phyloP scores from a whole-genome alignment of 2,888 invertebrate species.

The Silvanus unidentatus region DNA sequence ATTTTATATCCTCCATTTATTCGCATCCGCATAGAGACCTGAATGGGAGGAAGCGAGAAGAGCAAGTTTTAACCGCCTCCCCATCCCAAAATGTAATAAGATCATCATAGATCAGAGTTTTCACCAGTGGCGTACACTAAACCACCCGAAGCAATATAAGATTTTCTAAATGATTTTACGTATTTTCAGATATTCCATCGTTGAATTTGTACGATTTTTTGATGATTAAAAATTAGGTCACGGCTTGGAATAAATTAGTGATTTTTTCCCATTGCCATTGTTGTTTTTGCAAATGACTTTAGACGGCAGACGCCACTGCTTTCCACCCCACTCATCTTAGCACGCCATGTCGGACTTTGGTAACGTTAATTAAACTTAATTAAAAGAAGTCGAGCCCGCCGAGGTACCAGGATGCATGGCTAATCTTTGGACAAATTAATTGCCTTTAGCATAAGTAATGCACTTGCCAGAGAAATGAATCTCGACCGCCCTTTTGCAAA shows the following conservation, averaged over 20 bases:
- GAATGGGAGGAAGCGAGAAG: too few species aligned
- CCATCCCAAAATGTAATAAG: conserved; percentile 27
- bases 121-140: too few species aligned
- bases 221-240: too few species aligned
- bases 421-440: conserved; percentile 50
- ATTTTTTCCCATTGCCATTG: too few species aligned
- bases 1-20: conserved; percentile 37
- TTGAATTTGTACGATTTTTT: too few species aligned
- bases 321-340: conserved; percentile 22
- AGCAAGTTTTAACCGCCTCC: conserved; percentile 17
- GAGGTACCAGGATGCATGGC: conserved; percentile 45
- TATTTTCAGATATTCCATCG: too few species aligned
- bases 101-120: conserved; percentile 39
- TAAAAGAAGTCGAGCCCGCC: conserved; percentile 46
- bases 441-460: conserved; percentile 46
- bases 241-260: too few species aligned
- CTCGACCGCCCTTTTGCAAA: neutral
- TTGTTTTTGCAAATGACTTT: conserved; percentile 12
- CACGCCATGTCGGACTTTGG: conserved; percentile 46
- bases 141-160: too few species aligned
- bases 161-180: too few species aligned
- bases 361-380: conserved; percentile 51
- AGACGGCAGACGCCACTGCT: conserved; percentile 15
- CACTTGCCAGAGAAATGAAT: conserved; percentile 21
- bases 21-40: neutral